Evolutionary conservation across 2,888 invertebrate species (phyloP), one percentile per base, ranked within the genome.

Genomic region (Pseudanteris insignis): DNA sequence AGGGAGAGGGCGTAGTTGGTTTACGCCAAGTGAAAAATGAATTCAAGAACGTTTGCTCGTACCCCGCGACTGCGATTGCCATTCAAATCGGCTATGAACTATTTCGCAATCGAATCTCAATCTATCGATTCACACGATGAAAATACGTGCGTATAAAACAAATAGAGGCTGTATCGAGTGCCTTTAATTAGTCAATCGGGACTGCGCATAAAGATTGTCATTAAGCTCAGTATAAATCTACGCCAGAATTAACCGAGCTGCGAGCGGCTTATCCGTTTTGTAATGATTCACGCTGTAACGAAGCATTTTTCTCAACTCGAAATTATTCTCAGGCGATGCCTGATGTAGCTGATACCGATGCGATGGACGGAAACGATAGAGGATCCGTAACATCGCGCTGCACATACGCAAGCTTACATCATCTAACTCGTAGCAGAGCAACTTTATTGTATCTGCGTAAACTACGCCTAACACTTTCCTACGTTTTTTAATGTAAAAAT

Each of bases 381-480:
- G 25, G 37, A 41, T 44, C 32, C 38, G 47, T 44, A 24, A 50
- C 53, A 40, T 28, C 33, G 28, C 44, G 41, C 50, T 24, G 26
- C 13, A 26, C 38, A 32, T 38, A 32, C 40, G 26, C 37, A 34
- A 40, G 26, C 64, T 68, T 66, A 59, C 67, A 68, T 62, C 69
- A 59, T 64, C 55, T 53, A 41, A 26, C 10, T 28, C 29, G 44
- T 46, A 51, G 37, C 24, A 32, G 44, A 38, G 59, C 60, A 63
- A 65, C 65, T 69, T 47, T 63, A 63, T 65, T 53, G 43, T 62
- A 67, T 69, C 58, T 70, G 57, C 18, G n/a, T n/a, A n/a, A n/a
- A n/a, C n/a, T n/a, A n/a, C n/a, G n/a, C n/a, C n/a, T n/a, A n/a
- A n/a, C n/a, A n/a, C n/a, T n/a, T n/a, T n/a, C n/a, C n/a, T n/a